Evolutionary conservation across 2,888 invertebrate genomes (phyloP).

Genomic region (Chloroclysta siterata): DNA sequence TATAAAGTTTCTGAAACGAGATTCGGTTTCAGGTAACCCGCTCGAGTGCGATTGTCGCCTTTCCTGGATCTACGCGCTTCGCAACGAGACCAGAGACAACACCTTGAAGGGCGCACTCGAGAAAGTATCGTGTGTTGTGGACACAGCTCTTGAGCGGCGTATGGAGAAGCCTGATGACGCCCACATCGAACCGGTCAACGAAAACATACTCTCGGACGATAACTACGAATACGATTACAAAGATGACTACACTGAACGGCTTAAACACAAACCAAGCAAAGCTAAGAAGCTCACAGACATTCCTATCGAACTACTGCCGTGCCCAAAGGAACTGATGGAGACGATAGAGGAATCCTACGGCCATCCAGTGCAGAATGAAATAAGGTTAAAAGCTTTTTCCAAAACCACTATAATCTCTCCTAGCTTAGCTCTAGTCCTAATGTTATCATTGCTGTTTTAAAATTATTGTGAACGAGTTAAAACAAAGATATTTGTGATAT

Average conservation of each 20-base stretch:
- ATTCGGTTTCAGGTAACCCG: constrained; percentile 88
- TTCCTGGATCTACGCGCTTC: constrained; percentile 91
- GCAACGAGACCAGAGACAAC: constrained; percentile 89
- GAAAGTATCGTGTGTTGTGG: constrained; percentile 89
- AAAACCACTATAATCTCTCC: constrained; percentile 57
- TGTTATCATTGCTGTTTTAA: constrained; percentile 57
- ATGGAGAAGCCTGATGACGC: constrained; percentile 59
- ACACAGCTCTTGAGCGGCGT: constrained; percentile 63
- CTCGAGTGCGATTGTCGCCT: constrained; percentile 93
- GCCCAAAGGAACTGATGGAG: constrained; percentile 77
- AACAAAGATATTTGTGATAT: constrained; percentile 77
- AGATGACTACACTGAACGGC: constrained; percentile 65
- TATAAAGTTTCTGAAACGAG: constrained; percentile 29
- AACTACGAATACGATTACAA: constrained; percentile 77
- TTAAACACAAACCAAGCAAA: constrained; percentile 58
- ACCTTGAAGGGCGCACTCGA: constrained; percentile 88
- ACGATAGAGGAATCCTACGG: constrained; percentile 75
- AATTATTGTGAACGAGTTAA: constrained; percentile 41
- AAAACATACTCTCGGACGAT: constrained; percentile 65
- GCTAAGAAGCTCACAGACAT: constrained; percentile 72
- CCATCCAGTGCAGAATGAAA: constrained; percentile 79
- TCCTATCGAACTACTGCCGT: constrained; percentile 73
- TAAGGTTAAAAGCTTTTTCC: constrained; percentile 75
- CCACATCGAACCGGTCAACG: constrained; percentile 50
- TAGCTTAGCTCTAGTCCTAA: constrained; percentile 54